Conservation (phyloP, 2,113 vertebrate species). For the Pagrus major region DNA sequence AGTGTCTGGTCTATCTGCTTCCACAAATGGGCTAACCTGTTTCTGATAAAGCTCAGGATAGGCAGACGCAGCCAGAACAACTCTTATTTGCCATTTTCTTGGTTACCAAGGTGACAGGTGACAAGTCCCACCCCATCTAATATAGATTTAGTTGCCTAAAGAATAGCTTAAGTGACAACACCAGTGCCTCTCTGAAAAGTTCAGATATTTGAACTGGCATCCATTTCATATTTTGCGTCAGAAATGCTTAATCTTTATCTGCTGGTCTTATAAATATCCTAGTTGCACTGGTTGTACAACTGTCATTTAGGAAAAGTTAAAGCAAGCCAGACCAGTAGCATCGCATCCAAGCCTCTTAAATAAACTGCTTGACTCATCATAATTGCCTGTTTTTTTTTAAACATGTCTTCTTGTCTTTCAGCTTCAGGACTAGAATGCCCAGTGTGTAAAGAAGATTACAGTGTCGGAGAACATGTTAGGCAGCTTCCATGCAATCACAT, state of each 20-base stretch:
- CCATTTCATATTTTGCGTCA: neutral
- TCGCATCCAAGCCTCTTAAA: neutral
- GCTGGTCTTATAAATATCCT: neutral
- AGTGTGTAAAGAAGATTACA: conserved; percentile 98
- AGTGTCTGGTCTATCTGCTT: no score
- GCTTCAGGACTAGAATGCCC: conserved; percentile 96
- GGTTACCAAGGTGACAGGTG: no score
- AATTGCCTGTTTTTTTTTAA: neutral
- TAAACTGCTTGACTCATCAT: neutral
- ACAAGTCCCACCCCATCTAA: no score
- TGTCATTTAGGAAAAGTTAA: neutral
- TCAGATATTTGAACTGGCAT: no score
- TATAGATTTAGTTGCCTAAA: no score
- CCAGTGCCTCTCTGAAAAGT: no score
- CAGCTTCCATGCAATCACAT: conserved; percentile 98
- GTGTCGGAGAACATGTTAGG: conserved; percentile 91
- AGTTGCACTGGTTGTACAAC: neutral
- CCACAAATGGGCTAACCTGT: no score
- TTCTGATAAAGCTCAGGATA: no score
- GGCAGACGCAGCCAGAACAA: no score
- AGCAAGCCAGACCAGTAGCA: neutral
- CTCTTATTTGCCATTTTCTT: no score
- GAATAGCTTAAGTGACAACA: no score
- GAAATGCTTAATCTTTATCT: neutral
- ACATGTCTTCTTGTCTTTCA: conserved; percentile 64